These are phyloP conservation scores for Falco biarmicus DNA, from an alignment of 2,797 vertebrate species.

Conservation along the genomic window DNA sequence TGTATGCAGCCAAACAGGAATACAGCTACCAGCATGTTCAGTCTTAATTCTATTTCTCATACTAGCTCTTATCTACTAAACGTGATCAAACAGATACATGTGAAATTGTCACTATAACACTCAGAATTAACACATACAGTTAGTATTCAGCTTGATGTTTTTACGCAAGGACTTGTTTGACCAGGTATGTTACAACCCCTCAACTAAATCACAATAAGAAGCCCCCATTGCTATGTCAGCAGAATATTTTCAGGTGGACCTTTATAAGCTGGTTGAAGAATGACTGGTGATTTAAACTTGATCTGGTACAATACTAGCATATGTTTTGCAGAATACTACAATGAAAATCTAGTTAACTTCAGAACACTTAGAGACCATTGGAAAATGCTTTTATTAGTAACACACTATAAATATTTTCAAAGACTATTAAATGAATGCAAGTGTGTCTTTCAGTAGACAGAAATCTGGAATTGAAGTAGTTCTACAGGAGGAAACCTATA, in stretches of 20 bases:
- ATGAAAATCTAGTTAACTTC: not conserved
- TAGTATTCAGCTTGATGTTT: not conserved
- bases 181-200: not conserved
- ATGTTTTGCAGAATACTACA: not conserved
- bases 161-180: not conserved
- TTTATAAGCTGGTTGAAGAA: not conserved
- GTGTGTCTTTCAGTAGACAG: not conserved
- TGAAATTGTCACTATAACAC: not conserved
- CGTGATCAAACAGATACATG: not conserved
- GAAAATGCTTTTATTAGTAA: not conserved
- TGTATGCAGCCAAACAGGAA: not conserved
- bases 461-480: not conserved
- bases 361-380: not conserved
- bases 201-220: not conserved
- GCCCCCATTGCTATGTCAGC: not conserved
- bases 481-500: not conserved
- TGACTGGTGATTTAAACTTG: not conserved
- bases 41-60: not conserved
- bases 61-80: not conserved
- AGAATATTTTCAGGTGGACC: not conserved
- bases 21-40: not conserved
- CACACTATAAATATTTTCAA: not conserved
- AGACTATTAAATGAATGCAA: not conserved
- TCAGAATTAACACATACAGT: not conserved
- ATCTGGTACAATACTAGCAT: not conserved